These are phyloP conservation scores for Australoheros scitulus DNA, from an alignment of 2,113 vertebrate species.

Conservation along the genomic window DNA sequence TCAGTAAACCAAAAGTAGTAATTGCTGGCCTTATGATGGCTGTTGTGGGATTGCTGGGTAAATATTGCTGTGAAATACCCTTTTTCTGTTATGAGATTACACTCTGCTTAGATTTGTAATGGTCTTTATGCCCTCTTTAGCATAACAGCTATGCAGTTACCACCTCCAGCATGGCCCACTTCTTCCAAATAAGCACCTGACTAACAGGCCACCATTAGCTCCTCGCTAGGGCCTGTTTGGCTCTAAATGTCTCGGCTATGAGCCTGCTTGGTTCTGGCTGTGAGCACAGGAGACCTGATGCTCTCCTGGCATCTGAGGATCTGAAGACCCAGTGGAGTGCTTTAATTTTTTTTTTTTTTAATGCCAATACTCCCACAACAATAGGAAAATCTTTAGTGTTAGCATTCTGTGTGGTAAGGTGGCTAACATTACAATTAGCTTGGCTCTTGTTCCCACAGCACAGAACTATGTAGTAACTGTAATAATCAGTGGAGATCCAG, in stretches of 20 bases:
- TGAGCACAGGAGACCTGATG: not conserved
- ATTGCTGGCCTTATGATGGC: not conserved
- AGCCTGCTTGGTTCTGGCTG: not conserved
- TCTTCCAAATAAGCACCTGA: not conserved
- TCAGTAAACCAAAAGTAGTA: not conserved
- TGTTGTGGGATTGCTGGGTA: constrained; percentile 24
- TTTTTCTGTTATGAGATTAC: not conserved
- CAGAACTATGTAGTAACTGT: not conserved
- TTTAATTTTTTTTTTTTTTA: not conserved
- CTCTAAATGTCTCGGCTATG: not conserved
- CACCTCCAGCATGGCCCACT: not conserved
- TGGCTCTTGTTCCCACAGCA: not conserved
- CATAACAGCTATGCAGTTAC: not conserved
- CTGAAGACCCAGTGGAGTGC: not conserved
- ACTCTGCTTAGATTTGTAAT: not conserved
- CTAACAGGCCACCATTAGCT: not conserved
- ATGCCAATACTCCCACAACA: too few relatives aligned
- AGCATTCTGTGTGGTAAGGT: not conserved
- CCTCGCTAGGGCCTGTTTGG: not conserved
- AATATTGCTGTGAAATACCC: constrained; percentile 18
- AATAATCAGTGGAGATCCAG: not conserved
- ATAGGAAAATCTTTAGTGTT: not conserved
- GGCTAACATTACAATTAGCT: not conserved
- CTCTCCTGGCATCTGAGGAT: not conserved
- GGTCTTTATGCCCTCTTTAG: not conserved